Evolutionary conservation across 2,888 invertebrate species (phyloP).

Genomic region (Agonum fuliginosum): DNA sequence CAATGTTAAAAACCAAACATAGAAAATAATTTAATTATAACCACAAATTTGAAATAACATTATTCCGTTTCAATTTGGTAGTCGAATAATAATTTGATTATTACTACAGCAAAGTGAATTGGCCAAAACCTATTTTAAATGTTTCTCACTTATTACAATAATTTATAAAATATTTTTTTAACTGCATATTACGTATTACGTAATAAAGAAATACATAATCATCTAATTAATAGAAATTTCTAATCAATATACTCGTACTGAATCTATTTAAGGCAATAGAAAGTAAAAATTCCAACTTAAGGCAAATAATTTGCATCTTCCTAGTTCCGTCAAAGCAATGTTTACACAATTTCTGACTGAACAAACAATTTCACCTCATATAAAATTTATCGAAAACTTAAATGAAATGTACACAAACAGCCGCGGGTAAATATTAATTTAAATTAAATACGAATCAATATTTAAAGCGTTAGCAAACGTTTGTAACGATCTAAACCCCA

Average conservation of each 20-base stretch:
- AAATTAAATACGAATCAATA: conserved; percentile 45
- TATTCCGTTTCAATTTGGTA: no score
- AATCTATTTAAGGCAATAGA: background rate
- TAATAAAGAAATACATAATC: no score
- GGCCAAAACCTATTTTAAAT: no score
- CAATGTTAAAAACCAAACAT: no score
- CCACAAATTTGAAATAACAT: no score
- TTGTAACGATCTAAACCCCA: background rate
- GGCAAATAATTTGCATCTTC: conserved; percentile 8
- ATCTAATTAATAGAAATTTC: no score
- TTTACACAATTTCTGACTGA: conserved; percentile 38
- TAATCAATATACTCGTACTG: background rate
- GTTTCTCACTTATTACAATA: no score
- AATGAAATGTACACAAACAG: conserved; percentile 45
- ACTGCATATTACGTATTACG: no score
- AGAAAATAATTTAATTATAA: no score
- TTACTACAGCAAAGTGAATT: no score
- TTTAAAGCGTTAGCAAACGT: conserved; percentile 9
- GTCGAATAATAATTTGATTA: no score
- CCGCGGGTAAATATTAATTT: conserved; percentile 33
- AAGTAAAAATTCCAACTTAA: background rate
- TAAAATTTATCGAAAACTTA: conserved; percentile 45
- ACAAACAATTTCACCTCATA: conserved; percentile 38
- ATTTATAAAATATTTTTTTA: no score
- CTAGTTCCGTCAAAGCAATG: background rate